Base-by-base conservation (phyloP, 1,140 invertebrate genomes). In the Melipona quadrifasciata region DNA sequence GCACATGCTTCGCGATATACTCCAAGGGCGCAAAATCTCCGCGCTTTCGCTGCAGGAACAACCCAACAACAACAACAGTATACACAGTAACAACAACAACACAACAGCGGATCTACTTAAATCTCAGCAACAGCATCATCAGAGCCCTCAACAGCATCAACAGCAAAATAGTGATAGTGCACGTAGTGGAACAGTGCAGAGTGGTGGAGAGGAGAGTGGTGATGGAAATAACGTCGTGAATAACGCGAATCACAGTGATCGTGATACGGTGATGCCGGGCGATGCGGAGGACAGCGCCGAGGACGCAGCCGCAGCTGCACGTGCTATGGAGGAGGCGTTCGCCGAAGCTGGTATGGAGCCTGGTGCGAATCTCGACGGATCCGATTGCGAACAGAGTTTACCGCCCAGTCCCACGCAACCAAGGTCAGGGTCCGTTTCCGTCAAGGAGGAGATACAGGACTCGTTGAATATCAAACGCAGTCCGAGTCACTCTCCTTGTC, bases 1-100 rank as follows among this genome's bases (percentile, higher is more conserved):
- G 93, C 97, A 97, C 93, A 97, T 98, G 96, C 95, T 98, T 78
- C 95, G 97, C 58, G 97, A 98, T 90, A 98, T 98, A 91, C 95
- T 98, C 89, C 97, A 98, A 92, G 97, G 97, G 67, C 96, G 96
- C 86, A 98, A 98, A 91, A 97, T 98, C 93, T 91, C 89, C 72
- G 94, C 93, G 79, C 92, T 93, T 86, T 82, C 90, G 39, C 92
- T 92, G 27, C 94, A 92, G 51, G 93, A 95, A 72, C 93, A 94
- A 76, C 94, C 94, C 53, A 95, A 94, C 91, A 96, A 94, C 92
- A 95, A 93, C 92, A 95, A 94, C 84, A 95, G 91, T 83, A 96
- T 92, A 92, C 96, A 94, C 86, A 96, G 94, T 88, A 95, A 92
- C 90, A 95, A 92, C 79, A 96, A 95, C 91, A 91, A 85, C 95